These are phyloP conservation scores for Phaenicophaeus curvirostris DNA, from an alignment of 2,797 vertebrate species.

Conservation along the genomic window DNA sequence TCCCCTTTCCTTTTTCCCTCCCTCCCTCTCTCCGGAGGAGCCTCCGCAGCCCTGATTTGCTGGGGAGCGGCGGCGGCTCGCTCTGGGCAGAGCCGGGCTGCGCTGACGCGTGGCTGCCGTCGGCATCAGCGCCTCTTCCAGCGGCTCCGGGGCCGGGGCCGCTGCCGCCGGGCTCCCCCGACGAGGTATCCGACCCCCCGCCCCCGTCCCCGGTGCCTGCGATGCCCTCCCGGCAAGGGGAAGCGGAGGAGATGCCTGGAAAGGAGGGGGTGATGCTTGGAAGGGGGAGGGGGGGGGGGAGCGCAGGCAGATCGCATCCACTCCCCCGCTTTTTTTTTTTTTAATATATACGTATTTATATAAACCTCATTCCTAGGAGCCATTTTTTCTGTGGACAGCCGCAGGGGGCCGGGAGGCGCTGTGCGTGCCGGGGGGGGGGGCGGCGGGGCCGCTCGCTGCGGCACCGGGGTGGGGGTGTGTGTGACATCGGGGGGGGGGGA, in stretches of 20 bases:
- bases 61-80: slow-evolving; percentile 19
- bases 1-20: background rate
- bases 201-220: background rate
- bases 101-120: slow-evolving; percentile 39
- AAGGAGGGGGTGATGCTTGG: too few relatives aligned
- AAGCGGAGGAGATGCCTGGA: background rate
- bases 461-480: too few relatives aligned
- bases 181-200: background rate
- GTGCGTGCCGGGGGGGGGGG: background rate
- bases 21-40: slow-evolving; percentile 24
- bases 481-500: background rate
- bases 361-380: slow-evolving; percentile 26
- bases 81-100: slow-evolving; percentile 45
- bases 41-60: slow-evolving; percentile 43
- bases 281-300: too few relatives aligned
- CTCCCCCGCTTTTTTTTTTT: background rate
- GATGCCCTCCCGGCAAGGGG: background rate
- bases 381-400: slow-evolving; percentile 66
- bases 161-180: background rate
- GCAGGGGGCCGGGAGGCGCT: background rate
- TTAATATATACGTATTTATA: background rate
- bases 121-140: background rate
- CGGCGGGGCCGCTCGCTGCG: background rate
- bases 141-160: background rate
- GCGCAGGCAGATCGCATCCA: background rate